phyloP scores from a whole-genome alignment of 1,140 invertebrate species.

The Stegodyphus mimosarum region DNA sequence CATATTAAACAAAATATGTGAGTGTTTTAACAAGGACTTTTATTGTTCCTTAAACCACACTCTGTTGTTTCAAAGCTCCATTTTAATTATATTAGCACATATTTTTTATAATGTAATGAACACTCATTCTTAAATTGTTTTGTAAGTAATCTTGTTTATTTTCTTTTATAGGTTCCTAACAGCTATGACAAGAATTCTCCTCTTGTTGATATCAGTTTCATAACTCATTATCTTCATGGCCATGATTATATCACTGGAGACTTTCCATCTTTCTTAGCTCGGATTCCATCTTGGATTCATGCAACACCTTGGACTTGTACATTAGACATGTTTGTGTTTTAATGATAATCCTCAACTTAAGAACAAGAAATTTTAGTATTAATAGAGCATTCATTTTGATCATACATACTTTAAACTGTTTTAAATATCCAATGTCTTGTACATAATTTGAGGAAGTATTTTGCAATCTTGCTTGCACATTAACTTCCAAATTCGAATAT shows the following conservation, averaged over 20 bases:
- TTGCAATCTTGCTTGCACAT: not conserved
- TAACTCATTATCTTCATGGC: conserved; percentile 52
- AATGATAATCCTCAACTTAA: not conserved
- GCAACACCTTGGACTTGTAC: conserved; percentile 51
- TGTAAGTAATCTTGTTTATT: not conserved
- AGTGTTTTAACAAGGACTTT: no score
- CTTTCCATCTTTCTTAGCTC: conserved; percentile 39
- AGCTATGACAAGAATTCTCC: not conserved
- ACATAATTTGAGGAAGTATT: not conserved
- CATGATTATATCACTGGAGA: conserved; percentile 52
- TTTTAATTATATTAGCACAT: no score
- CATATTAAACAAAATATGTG: no score
- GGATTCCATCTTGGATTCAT: conserved; percentile 41
- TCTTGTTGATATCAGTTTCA: conserved; percentile 41
- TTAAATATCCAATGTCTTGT: not conserved
- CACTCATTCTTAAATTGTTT: no score
- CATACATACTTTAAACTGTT: not conserved
- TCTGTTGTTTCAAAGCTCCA: no score
- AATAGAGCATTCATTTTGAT: not conserved
- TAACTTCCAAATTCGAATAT: no score
- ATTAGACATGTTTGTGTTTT: conserved; percentile 50
- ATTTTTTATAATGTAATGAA: no score
- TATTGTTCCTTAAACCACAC: no score
- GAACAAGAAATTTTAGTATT: not conserved
- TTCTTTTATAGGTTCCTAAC: conserved; percentile 9